Conservation (phyloP, 2,888 invertebrate genomes). For the Buathra laborator region DNA sequence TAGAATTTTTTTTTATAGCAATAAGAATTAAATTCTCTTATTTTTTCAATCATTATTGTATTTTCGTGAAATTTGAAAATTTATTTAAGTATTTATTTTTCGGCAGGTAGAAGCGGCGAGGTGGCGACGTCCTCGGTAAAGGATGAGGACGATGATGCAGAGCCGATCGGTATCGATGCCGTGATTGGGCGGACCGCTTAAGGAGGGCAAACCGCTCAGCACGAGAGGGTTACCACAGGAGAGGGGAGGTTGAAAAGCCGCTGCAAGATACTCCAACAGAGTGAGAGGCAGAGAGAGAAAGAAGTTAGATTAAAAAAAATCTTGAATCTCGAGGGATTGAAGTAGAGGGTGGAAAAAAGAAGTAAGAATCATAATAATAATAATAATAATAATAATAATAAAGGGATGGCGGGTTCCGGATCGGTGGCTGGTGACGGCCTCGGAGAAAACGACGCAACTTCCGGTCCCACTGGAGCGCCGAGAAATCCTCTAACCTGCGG, state of each 20-base stretch:
- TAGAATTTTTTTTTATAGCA: neutral
- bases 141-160: constrained; percentile 57
- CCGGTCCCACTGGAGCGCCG: constrained; percentile 76
- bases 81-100: constrained; percentile 32
- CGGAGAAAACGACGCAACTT: constrained; percentile 77
- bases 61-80: constrained; percentile 6
- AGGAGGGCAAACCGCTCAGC: constrained; percentile 54
- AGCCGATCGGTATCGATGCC: constrained; percentile 58
- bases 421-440: constrained; percentile 76
- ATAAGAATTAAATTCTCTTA: too few relatives aligned
- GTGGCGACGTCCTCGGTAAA: constrained; percentile 32
- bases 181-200: constrained; percentile 63
- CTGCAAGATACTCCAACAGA: constrained; percentile 14
- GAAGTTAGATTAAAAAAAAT: constrained; percentile 18
- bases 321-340: constrained; percentile 4
- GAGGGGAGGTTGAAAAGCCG: constrained; percentile 16
- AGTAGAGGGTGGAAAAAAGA: constrained; percentile 26
- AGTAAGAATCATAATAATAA: neutral
- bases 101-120: constrained; percentile 53
- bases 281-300: neutral
- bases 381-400: constrained; percentile 24
- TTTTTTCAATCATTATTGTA: too few relatives aligned
- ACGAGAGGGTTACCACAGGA: constrained; percentile 13
- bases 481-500: constrained; percentile 89
- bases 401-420: constrained; percentile 80